Evolutionary conservation across 2,888 invertebrate species (phyloP).

Genomic region (Synergus japonicus): DNA sequence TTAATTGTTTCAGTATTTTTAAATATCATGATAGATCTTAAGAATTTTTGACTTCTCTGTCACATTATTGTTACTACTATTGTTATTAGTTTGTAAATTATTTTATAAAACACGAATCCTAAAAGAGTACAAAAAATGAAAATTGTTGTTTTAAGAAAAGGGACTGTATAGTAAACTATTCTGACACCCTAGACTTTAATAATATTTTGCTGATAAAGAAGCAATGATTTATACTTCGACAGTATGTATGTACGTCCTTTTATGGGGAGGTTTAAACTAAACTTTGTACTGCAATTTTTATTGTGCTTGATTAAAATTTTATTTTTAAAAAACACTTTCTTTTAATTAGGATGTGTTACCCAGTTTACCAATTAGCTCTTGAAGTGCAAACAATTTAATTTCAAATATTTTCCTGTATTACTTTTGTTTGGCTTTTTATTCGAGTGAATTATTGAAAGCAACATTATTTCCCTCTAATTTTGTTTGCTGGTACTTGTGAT

Average conservation of each 20-base stretch:
- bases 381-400: neutral
- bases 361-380: neutral
- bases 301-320: neutral
- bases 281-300: neutral
- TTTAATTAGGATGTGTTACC: neutral
- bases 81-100: neutral
- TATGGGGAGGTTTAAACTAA: neutral
- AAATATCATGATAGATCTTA: slow-evolving; percentile 2
- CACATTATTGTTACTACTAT: neutral
- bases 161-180: neutral
- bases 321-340: neutral
- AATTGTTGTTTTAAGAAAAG: neutral
- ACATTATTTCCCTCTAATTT: neutral
- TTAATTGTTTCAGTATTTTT: slow-evolving; percentile 6
- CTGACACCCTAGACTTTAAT: neutral
- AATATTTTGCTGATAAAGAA: neutral
- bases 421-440: neutral
- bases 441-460: slow-evolving; percentile 14
- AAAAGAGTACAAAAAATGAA: neutral
- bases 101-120: neutral
- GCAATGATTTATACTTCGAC: neutral
- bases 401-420: neutral
- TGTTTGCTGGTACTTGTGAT: slow-evolving; percentile 4
- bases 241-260: neutral
- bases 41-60: neutral